Base-by-base conservation (phyloP, 2,888 invertebrate genomes). In the Cataglyphis cursor region DNA sequence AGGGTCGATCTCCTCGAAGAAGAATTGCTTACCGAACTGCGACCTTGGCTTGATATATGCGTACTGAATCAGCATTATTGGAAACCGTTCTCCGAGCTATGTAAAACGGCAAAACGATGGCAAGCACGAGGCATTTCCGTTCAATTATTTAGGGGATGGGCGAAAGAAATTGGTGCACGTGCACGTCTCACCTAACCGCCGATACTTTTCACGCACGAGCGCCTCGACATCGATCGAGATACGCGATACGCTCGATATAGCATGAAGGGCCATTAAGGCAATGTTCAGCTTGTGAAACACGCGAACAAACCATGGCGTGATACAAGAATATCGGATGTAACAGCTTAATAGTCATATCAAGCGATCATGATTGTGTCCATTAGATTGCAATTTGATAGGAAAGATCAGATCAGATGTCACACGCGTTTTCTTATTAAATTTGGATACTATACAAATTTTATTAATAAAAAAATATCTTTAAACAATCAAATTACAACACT, bases 11-110 rank as follows among this genome's bases (percentile, higher is more conserved):
- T 97, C 97, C 84, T 96, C 96, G 93, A 98, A 98, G 66, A 96
- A 93, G 72, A 96, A 96, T 91, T 97, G 97, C 88, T 96, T 96
- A 0, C 98, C 98, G 93, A 97, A 98, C 85, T 97, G 96, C 87
- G 96, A 96, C 61, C 98, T 96, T 88, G 96, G 96, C 94, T 96
- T 97, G 85, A 97, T 96, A 92, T 97, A 97, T 21, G 95, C 95
- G 92, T 95, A 96, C 87, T 95, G 94, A 28, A 95, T 92, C 88
- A 96, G 96, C 96, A 96, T 96, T 74, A 54, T 87, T 15, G 76
- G 73, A 80, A 73, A 80, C 1, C 41, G 74, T 80, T 80, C n/a
- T 44, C n/a, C 24, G 24, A 15, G 6, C 10, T 21, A 35, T n/a
- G 10, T 65, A 35, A 80, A 80, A 80, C 41, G 57, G 12, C 44